Evolutionary conservation across 2,888 invertebrate genomes (phyloP).

Genomic region (Acanthosepion lycidas): DNA sequence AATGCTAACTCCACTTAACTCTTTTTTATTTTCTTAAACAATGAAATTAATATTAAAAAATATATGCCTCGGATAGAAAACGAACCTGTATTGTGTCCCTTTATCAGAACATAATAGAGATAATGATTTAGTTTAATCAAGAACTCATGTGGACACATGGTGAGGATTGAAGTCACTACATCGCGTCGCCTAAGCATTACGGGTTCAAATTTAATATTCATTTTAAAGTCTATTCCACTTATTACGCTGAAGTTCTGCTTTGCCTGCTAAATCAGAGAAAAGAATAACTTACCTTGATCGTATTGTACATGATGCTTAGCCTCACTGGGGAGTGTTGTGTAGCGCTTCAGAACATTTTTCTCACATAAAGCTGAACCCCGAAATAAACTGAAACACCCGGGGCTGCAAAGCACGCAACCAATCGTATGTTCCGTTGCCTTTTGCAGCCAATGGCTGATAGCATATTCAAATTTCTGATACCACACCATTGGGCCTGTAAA

Average conservation of each 20-base stretch:
- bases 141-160: too few species aligned
- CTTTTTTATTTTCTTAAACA: too few species aligned
- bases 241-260: background rate
- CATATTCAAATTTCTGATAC: conserved; percentile 99
- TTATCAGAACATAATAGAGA: too few species aligned
- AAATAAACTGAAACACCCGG: conserved; percentile 97
- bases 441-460: conserved; percentile 99
- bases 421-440: conserved; percentile 99
- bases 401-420: conserved; percentile 98
- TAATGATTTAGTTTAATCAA: too few species aligned
- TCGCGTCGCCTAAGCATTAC: too few species aligned
- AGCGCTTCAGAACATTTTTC: conserved; percentile 97
- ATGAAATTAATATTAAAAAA: too few species aligned
- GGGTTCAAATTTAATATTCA: too few species aligned
- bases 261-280: background rate
- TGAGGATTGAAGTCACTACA: too few species aligned
- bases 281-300: conserved; percentile 86
- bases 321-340: conserved; percentile 91
- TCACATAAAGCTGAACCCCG: conserved; percentile 98
- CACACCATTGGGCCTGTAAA: conserved; percentile 92
- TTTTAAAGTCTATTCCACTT: too few species aligned
- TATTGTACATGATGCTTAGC: conserved; percentile 99
- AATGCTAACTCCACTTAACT: too few species aligned
- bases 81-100: too few species aligned
- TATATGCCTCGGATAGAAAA: too few species aligned